Percentiles rank a stretch among this genome's conserved stretches.
These are phyloP conservation scores for Xestia rhomboidea DNA, from an alignment of 2,888 invertebrate species.

Conservation along the genomic window DNA sequence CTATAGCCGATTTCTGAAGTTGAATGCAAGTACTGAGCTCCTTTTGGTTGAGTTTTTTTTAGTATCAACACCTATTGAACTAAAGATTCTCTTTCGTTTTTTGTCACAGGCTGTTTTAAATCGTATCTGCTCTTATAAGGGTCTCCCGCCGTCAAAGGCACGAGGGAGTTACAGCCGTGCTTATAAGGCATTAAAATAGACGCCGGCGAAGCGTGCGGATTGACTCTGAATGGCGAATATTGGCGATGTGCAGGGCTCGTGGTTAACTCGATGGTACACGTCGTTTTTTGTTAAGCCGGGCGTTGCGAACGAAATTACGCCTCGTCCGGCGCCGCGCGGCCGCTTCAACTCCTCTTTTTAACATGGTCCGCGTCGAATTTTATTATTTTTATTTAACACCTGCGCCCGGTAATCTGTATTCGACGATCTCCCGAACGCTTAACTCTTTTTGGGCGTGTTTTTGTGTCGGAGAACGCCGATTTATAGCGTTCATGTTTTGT, in stretches of 20 bases:
- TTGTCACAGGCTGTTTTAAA: constrained; percentile 49
- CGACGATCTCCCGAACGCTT: constrained; percentile 90
- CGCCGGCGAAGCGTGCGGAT: constrained; percentile 74
- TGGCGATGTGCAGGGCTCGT: constrained; percentile 75
- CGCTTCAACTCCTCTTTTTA: constrained; percentile 87
- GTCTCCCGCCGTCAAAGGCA: constrained; percentile 59
- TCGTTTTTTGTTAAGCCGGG: constrained; percentile 82
- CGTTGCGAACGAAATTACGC: constrained; percentile 87
- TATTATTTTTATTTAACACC: constrained; percentile 91
- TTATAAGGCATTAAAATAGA: constrained; percentile 81
- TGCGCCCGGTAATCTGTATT: constrained; percentile 89
- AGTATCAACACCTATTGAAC: constrained; percentile 45
- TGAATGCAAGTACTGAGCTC: constrained; percentile 53
- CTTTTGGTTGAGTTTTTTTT: constrained; percentile 32
- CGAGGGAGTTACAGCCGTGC: constrained; percentile 71
- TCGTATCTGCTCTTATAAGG: constrained; percentile 59
- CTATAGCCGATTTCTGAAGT: constrained; percentile 59
- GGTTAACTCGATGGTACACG: constrained; percentile 83
- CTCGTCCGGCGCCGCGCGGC: constrained; percentile 88
- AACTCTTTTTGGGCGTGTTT: constrained; percentile 89
- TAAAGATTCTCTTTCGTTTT: constrained; percentile 25
- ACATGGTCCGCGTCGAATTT: constrained; percentile 84
- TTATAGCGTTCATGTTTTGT: constrained; percentile 86
- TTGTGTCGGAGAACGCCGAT: constrained; percentile 82
- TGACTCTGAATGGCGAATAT: constrained; percentile 81